A percentile compares a stretch with the other conserved stretches of the same genome.
phyloP scores from a whole-genome alignment of 2,888 invertebrate species.

The Camptogramma bilineatum region DNA sequence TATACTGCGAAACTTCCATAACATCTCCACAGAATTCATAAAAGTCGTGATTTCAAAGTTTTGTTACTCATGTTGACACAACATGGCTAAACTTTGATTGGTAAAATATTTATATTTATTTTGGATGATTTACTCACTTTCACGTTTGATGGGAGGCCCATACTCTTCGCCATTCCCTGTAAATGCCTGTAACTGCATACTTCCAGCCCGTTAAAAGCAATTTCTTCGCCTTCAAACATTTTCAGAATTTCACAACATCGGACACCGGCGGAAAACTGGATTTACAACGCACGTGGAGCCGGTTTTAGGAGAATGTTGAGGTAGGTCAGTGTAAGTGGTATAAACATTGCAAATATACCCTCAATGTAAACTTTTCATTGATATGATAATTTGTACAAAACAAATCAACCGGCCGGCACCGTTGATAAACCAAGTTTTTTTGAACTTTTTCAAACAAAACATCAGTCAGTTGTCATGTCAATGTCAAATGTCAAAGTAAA shows the following conservation, averaged over 20 bases:
- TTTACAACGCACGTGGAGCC: conserved; percentile 6
- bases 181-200: conserved; percentile 63
- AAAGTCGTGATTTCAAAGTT: neutral
- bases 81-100: conserved; percentile 1
- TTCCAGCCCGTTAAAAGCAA: conserved; percentile 46
- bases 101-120: neutral
- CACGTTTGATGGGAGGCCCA: conserved; percentile 70
- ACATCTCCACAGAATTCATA: neutral
- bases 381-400: conserved; percentile 13
- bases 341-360: conserved; percentile 24
- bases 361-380: conserved; percentile 26
- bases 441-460: too few relatives aligned
- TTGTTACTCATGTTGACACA: neutral
- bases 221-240: conserved; percentile 24
- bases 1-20: too few relatives aligned
- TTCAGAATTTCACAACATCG: conserved; percentile 13
- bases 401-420: neutral
- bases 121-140: conserved; percentile 50
- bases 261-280: conserved; percentile 5
- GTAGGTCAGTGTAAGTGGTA: conserved; percentile 14
- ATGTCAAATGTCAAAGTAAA: too few relatives aligned
- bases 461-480: too few relatives aligned
- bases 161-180: conserved; percentile 67
- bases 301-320: conserved; percentile 5
- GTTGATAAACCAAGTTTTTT: too few relatives aligned